Percentiles rank a stretch among this genome's conserved stretches.
These are phyloP conservation scores for Oceanites oceanicus DNA, from an alignment of 2,113 vertebrate genomes.

Conservation along the genomic window DNA sequence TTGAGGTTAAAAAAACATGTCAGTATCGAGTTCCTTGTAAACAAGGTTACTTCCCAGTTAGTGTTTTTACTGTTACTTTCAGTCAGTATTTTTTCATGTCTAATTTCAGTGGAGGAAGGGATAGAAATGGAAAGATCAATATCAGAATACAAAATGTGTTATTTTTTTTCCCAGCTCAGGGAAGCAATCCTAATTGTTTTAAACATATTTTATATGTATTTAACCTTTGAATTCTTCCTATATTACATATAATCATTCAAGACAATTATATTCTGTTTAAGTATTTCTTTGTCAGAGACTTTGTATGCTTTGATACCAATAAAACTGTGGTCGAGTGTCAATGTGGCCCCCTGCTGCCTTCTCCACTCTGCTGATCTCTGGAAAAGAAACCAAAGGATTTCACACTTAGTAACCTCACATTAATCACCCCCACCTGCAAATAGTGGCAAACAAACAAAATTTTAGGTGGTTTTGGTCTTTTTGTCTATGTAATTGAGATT, in stretches of 20 bases:
- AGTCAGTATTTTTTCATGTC: neutral
- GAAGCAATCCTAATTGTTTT: neutral
- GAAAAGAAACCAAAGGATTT: neutral
- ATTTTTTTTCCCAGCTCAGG: neutral
- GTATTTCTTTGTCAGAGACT: neutral
- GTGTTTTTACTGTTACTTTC: neutral
- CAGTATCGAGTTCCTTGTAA: neutral
- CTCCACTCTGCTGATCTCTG: neutral
- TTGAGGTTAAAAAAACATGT: neutral
- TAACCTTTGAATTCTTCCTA: neutral
- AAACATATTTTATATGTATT: neutral
- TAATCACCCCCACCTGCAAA: neutral
- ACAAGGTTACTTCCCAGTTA: neutral
- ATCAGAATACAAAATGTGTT: neutral
- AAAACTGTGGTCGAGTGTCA: neutral
- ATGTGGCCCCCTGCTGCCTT: neutral
- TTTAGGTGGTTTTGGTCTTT: neutral
- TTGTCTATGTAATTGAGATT: neutral
- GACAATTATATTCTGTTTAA: neutral
- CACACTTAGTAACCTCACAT: neutral
- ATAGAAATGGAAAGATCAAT: neutral
- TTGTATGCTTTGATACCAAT: no score
- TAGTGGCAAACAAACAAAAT: neutral
- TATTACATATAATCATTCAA: neutral
- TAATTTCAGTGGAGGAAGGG: neutral